Base-by-base conservation (phyloP, 2,888 invertebrate species). In the Cataglyphis livida region DNA sequence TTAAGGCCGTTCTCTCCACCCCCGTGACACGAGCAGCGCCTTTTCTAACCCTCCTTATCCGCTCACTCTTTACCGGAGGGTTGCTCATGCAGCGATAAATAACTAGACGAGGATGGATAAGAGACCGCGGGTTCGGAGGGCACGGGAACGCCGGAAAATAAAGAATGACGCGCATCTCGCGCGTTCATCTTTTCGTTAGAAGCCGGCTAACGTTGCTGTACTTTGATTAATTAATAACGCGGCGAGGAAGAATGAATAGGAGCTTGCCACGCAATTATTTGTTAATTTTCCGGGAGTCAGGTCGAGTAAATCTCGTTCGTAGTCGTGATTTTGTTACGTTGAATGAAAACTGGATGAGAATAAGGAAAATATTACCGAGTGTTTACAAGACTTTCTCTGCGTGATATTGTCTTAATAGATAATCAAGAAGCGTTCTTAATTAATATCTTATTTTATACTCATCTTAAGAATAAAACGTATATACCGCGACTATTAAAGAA, bases 61-160 rank as follows among this genome's bases (percentile, higher is more conserved):
- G 51, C 71, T 62, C 74, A 3, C 38, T n/a, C 18, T 51, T 62
- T 32, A 61, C 59, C 44, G 62, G 59, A 62, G 71, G 51, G 74
- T 48, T 78, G 76, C 79, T 82, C 81, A 57, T 44, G 64, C 71
- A 71, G 81, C 78, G 90, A 91, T 90, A 91, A 90, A 91, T 89
- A 88, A 89, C 85, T 84, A 44, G 87, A 48, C 74, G 28, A 25
- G 64, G 61, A 59, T n/a, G 65, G 65, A 65, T 75, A 82, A 48
- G 71, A 74, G 48, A 74, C 61, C 35, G 85, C 44, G 54, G 6
- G 54, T 10, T 10, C 12, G 44, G 21, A 5, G n/a, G 59, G 25
- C 65, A n/a, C 64, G 57, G 59, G 59, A 79, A 44, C 28, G 44
- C 15, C 32, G 32, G 44, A 70, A 79, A 79, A 79, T 70, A 59